Conservation (phyloP, 2,113 vertebrate genomes). For the Dolichotis patagonum region DNA sequence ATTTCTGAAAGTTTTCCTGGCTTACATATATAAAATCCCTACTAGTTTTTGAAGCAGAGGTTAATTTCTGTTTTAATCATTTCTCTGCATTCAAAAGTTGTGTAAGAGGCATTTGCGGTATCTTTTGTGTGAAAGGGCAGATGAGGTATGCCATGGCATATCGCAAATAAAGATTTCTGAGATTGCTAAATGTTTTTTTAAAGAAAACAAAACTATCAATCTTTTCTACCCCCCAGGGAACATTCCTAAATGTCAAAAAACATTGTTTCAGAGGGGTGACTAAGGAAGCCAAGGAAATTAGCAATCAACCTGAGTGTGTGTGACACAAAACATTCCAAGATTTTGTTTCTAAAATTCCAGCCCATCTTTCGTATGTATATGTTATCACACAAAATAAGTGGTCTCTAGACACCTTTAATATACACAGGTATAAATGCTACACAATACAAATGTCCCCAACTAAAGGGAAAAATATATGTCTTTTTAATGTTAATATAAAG, state of each 20-base stretch:
- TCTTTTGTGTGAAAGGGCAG: conserved; percentile 25
- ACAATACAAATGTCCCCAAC: neutral
- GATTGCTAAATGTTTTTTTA: neutral
- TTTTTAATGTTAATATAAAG: neutral
- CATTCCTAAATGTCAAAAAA: conserved; percentile 4
- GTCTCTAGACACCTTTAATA: neutral
- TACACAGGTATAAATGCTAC: neutral
- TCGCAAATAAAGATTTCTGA: conserved; percentile 48
- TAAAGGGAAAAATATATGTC: neutral
- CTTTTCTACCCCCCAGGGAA: neutral
- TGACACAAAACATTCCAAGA: conserved; percentile 1
- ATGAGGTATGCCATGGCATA: neutral
- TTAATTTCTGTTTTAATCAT: neutral
- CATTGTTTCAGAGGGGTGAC: conserved; percentile 9
- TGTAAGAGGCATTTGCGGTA: neutral
- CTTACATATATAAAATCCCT: neutral
- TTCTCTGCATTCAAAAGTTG: neutral
- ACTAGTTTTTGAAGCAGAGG: neutral
- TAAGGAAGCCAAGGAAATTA: conserved; percentile 4
- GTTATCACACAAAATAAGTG: neutral
- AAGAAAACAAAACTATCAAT: conserved; percentile 34
- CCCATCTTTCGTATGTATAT: neutral
- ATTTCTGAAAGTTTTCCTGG: conserved; percentile 11
- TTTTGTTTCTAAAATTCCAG: conserved; percentile 40
- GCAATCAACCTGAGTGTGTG: neutral